Evolutionary conservation across 2,113 vertebrate genomes (phyloP).

Genomic region (Anguilla rostrata): DNA sequence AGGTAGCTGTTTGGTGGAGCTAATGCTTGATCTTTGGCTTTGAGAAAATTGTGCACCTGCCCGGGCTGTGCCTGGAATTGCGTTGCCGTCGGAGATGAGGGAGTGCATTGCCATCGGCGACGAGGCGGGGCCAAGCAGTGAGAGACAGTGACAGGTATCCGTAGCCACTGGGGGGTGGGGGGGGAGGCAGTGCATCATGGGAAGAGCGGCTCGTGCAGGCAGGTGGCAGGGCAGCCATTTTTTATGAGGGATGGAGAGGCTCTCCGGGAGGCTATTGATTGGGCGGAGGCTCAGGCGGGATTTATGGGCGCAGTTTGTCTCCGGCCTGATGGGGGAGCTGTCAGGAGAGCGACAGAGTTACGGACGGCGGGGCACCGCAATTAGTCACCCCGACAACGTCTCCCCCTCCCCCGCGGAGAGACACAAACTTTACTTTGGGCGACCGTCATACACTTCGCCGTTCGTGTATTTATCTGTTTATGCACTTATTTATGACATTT

Average conservation of each 20-base stretch:
- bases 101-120: no score
- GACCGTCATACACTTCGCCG: no score
- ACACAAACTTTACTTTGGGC: conserved; percentile 6
- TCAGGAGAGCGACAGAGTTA: conserved; percentile 67
- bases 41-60: no score
- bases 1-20: no score
- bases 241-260: conserved; percentile 58
- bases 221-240: not conserved
- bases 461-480: no score
- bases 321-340: conserved; percentile 61
- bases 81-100: no score
- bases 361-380: conserved; percentile 61
- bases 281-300: conserved; percentile 52
- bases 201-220: not conserved
- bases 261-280: conserved; percentile 64
- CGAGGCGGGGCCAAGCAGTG: no score
- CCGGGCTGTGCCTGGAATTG: no score
- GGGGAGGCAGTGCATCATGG: not conserved
- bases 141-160: not conserved
- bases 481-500: no score
- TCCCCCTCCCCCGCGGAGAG: conserved; percentile 27
- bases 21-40: no score
- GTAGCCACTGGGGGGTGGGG: not conserved
- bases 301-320: conserved; percentile 66
- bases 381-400: conserved; percentile 58